These are phyloP conservation scores for Himalopsyche tibetana DNA, from an alignment of 2,888 invertebrate genomes.

Conservation along the genomic window DNA sequence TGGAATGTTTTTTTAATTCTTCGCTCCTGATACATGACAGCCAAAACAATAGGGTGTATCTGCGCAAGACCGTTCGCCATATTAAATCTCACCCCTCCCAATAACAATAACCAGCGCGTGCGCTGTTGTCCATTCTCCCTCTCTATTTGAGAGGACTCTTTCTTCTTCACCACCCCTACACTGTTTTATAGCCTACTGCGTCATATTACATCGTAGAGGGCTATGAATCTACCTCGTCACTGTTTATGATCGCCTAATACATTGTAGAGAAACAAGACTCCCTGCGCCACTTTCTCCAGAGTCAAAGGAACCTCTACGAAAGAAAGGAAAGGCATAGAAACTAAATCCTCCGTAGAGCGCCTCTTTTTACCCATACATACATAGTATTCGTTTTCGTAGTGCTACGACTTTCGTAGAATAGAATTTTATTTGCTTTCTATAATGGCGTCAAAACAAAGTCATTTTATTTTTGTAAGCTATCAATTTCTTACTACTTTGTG, in stretches of 20 bases:
- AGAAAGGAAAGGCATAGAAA: not conserved
- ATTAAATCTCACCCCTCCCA: conserved; percentile 28
- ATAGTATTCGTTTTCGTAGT: not conserved
- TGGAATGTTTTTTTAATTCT: not conserved
- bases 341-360: conserved; percentile 8
- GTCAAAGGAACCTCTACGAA: conserved; percentile 48
- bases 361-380: not conserved
- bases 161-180: conserved; percentile 45
- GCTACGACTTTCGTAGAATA: not conserved
- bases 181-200: conserved; percentile 32
- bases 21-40: not conserved
- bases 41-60: conserved; percentile 32
- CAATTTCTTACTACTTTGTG: too few species aligned
- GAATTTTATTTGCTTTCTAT: too few species aligned
- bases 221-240: conserved; percentile 45
- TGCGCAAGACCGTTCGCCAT: conserved; percentile 54
- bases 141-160: conserved; percentile 16
- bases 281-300: conserved; percentile 65
- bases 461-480: too few species aligned
- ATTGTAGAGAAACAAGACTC: conserved; percentile 65
- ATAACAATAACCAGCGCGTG: conserved; percentile 6
- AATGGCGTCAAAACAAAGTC: too few species aligned
- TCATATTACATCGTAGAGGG: not conserved
- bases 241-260: conserved; percentile 57
- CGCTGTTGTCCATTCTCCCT: conserved; percentile 27